Evolutionary conservation across 1,140 invertebrate genomes (phyloP).

Genomic region (Drosophila subpulchrella): DNA sequence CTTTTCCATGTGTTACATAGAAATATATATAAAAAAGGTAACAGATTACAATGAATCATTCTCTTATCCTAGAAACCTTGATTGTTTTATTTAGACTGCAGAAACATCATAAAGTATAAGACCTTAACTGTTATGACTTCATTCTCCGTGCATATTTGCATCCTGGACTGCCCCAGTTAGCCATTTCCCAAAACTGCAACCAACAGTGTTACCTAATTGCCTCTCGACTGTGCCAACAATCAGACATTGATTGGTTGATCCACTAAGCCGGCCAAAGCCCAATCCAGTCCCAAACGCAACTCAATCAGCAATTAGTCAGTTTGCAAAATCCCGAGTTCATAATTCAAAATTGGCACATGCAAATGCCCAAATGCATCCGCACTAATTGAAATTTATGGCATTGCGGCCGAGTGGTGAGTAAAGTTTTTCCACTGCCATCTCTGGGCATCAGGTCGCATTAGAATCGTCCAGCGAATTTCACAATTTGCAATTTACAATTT

Average conservation of each 20-base stretch:
- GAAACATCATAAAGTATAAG: too few species aligned
- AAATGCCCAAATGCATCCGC: conserved; percentile 48
- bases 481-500: conserved; percentile 45
- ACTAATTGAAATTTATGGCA: conserved; percentile 63
- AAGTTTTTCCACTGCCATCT: conserved; percentile 22
- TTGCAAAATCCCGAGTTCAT: conserved; percentile 57
- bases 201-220: conserved; percentile 37
- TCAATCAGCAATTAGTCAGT: conserved; percentile 64
- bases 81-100: not conserved
- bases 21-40: not conserved
- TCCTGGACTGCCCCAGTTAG: not conserved
- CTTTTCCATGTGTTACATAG: too few species aligned
- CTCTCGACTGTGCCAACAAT: conserved; percentile 20
- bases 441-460: conserved; percentile 41
- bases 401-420: conserved; percentile 35
- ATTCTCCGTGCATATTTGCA: not conserved
- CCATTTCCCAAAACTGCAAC: not conserved
- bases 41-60: not conserved
- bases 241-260: conserved; percentile 46
- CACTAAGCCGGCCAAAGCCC: conserved; percentile 13
- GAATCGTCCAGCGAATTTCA: conserved; percentile 42
- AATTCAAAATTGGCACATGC: conserved; percentile 63
- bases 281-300: conserved; percentile 17
- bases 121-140: not conserved
- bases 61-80: not conserved